Evolutionary conservation across 53 echinoderm and acorn worm species (phyloP), one percentile per base, ranked within the genome.

Genomic region (Paelopatides confundens): DNA sequence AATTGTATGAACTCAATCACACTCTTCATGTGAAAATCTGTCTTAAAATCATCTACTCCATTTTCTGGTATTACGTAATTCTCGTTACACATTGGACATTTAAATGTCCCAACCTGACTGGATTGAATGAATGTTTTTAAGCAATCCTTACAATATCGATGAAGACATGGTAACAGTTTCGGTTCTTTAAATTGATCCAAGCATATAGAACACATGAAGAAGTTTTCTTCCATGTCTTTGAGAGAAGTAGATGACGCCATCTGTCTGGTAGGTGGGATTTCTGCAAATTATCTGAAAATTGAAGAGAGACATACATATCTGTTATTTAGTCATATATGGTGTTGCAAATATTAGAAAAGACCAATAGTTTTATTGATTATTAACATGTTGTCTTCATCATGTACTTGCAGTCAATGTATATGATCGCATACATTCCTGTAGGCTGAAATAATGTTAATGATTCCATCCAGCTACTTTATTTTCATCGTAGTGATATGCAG

Each of bases 11-110:
- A 77, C 28, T 77, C 77, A 49, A 77, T 21, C 11, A 77, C 28
- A 35, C 49, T 77, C 49, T 77, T 77, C 47, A 77, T 77, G 36
- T 48, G 40, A 15, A 77, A 77, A 17, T 77, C 77, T 5, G 77
- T 48, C 33, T 77, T 77, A 40, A 77, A 47, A 23, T 9, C 77
- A 23, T 77, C 77, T 13, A 77, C 77, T 4, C 77, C 50, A 4
- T 40, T 49, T 1, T n/a, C 31, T 77, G 77, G 74, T 74, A 74
- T 7, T 40, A 12, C 23, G 10, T 27, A 23, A 33, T 37, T 4
- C 14, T 46, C 24, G 9, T 29, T 74, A 24, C 74, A 74, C 28
- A 26, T 46, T 21, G 74, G 47, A 40, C 74, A 74, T 11, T 3
- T 46, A 15, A 74, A 10, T 10, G 39, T 6, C 4, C 3, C 40